Evolutionary conservation across 2,113 vertebrate genomes (phyloP), one percentile per base, ranked within the genome.

Genomic region (Grammomys surdaster): DNA sequence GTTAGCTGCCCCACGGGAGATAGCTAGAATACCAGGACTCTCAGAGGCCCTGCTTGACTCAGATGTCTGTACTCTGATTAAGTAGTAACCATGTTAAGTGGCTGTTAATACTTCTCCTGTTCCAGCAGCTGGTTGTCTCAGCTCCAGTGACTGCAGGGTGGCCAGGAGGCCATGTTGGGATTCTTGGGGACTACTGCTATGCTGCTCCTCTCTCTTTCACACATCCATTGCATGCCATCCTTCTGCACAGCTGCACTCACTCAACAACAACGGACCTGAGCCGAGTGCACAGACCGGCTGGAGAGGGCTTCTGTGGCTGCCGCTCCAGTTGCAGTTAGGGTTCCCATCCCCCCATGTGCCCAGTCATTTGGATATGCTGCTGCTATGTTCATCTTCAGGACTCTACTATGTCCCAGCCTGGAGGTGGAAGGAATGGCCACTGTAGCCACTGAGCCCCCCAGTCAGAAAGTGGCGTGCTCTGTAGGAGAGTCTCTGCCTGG

Each of bases 11-110:
- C 9, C 19, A 40, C 17, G 43, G 33, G 60, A 19, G 14, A 31
- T 0, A 33, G 6, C 13, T 12, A 3, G 31, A 20, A 3, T 2
- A 11, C 3, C 67, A 33, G 72, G 48, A 48, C 13, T 70, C 78
- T 14, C 56, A 6, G 60, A 60, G 8, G 5, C 43, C 28, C 58
- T 26, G 20, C 7, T 7, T 19, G 33, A 5, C 7, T 11, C 1
- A 0, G 22, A 14, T 0, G 46, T n/a, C 40, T 46, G 31, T 20
- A 60, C 22, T 72, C 19, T 48, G 70, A 56, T 8, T 10, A 20
- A 28, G 48, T 16, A 2, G 12, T 1, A 17, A 0, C 17, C n/a
- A 19, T 3, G 43, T 24, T 11, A 46, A 1, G 3, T 1, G 19
- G 33, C 8, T 7, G 51, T 40, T 16, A 65, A 33, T 67, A 17